Percentiles rank a stretch among this genome's conserved stretches.
These are phyloP conservation scores for Chamaetylas fuelleborni DNA, from an alignment of 2,113 vertebrate genomes.

Conservation along the genomic window DNA sequence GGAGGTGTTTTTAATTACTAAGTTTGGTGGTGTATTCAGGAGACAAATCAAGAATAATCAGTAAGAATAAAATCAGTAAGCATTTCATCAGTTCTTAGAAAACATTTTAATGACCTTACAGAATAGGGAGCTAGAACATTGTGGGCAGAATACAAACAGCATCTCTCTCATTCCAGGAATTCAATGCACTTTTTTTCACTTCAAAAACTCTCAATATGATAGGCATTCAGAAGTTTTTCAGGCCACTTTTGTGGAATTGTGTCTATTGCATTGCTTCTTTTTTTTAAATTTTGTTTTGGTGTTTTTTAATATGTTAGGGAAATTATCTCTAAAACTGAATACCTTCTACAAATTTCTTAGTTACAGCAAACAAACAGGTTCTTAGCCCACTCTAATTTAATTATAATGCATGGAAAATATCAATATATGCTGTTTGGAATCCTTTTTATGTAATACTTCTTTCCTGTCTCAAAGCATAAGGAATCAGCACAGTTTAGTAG, in stretches of 20 bases:
- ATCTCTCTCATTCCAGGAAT: constrained; percentile 56
- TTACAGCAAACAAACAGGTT: not conserved
- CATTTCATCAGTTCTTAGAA: constrained; percentile 32
- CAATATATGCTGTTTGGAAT: not conserved
- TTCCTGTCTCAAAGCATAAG: not conserved
- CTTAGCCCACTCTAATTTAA: not conserved
- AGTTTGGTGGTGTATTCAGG: constrained; percentile 29
- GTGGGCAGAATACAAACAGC: constrained; percentile 54
- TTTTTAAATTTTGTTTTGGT: not conserved
- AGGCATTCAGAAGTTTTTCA: constrained; percentile 1
- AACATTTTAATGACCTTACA: constrained; percentile 47
- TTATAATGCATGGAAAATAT: not conserved
- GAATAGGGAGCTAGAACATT: constrained; percentile 20
- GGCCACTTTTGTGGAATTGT: not conserved
- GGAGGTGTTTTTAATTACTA: constrained; percentile 55
- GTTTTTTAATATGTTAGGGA: not conserved
- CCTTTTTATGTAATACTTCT: not conserved
- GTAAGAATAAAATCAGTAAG: constrained; percentile 27
- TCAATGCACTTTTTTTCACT: not conserved
- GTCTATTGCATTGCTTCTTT: not conserved
- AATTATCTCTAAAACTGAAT: not conserved
- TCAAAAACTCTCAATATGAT: not conserved
- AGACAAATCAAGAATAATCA: constrained; percentile 5
- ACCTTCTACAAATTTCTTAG: not conserved
- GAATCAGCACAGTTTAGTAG: not conserved